Percentiles rank a stretch among this genome's conserved stretches.
Conservation (phyloP, 2,113 vertebrate species). For the Daboia siamensis region DNA sequence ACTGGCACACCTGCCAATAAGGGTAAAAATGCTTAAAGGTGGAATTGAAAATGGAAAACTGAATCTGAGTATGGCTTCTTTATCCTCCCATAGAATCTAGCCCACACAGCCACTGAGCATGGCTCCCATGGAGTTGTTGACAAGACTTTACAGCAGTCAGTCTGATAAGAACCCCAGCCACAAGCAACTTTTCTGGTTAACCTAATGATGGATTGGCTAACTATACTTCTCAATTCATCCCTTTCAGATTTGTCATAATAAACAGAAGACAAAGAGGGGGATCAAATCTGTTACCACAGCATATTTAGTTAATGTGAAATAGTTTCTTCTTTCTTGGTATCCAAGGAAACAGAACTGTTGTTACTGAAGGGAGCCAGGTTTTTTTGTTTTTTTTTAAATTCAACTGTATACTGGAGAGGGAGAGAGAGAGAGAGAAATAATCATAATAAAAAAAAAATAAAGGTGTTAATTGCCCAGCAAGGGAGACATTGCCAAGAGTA, state of each 20-base stretch:
- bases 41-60: not conserved
- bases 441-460: slow-evolving; percentile 40
- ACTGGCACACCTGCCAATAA: not conserved
- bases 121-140: not conserved
- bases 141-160: not conserved
- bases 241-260: not conserved
- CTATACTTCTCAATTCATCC: not conserved
- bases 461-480: slow-evolving; percentile 51
- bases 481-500: slow-evolving; percentile 31
- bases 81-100: not conserved
- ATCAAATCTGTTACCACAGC: slow-evolving; percentile 34
- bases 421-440: slow-evolving; percentile 17
- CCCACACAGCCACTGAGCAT: not conserved
- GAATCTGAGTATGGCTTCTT: not conserved
- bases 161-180: not conserved
- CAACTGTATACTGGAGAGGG: slow-evolving; percentile 31
- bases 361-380: slow-evolving; percentile 49
- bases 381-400: slow-evolving; percentile 29
- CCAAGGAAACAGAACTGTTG: slow-evolving; percentile 63
- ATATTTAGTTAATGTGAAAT: slow-evolving; percentile 43
- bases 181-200: slow-evolving; percentile 14
- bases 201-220: not conserved
- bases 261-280: slow-evolving; percentile 1
- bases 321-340: slow-evolving; percentile 48
- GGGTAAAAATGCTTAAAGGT: not conserved